phyloP scores from a whole-genome alignment of 2,888 invertebrate genomes.

The Galerucella calmariensis region DNA sequence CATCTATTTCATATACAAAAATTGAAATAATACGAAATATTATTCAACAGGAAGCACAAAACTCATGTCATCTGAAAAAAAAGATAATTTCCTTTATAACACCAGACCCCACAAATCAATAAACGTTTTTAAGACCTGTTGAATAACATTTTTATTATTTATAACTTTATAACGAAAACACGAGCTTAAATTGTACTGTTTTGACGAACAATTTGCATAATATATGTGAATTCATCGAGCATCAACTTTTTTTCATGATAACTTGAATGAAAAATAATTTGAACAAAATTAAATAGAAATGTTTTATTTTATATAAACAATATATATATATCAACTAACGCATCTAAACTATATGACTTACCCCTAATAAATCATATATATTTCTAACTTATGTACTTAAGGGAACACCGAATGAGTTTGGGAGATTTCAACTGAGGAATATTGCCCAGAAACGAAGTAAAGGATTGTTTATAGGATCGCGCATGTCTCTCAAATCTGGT shows the following conservation, averaged over 20 bases:
- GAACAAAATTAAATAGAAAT: not conserved
- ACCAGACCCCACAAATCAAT: constrained; percentile 35
- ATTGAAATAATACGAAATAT: too few species aligned
- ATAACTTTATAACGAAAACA: not conserved
- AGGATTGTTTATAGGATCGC: constrained; percentile 51
- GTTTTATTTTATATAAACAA: not conserved
- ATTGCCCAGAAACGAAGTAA: constrained; percentile 47
- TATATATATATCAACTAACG: not conserved
- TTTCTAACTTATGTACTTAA: constrained; percentile 27
- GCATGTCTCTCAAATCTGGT: constrained; percentile 45
- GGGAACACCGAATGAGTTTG: constrained; percentile 42
- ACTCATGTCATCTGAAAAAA: not conserved
- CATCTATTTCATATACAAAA: too few species aligned
- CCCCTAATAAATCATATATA: constrained; percentile 40
- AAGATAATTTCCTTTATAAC: not conserved
- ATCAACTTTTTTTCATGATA: not conserved
- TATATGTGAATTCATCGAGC: not conserved
- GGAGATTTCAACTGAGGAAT: constrained; percentile 48
- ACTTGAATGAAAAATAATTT: not conserved
- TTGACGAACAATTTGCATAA: not conserved
- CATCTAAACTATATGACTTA: constrained; percentile 27
- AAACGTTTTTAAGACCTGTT: constrained; percentile 36
- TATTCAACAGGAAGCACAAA: too few species aligned
- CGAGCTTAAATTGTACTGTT: not conserved
- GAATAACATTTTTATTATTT: constrained; percentile 28